Evolutionary conservation across 1,140 invertebrate genomes (phyloP).

Genomic region (Musca vetustissima): DNA sequence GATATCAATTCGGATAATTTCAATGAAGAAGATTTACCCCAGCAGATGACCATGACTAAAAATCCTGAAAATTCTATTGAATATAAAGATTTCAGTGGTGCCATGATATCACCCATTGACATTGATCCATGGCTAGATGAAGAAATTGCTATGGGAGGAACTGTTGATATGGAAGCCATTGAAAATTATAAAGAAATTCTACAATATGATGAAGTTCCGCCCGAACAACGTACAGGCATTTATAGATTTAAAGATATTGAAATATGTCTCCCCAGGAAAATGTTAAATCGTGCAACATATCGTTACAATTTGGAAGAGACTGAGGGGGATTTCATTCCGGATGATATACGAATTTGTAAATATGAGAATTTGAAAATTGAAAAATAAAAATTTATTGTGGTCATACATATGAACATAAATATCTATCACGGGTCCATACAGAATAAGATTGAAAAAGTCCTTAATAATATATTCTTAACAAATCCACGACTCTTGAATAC

Average conservation of each 20-base stretch:
- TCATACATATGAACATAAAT: background rate
- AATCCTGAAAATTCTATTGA: no score
- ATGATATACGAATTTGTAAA: conserved; percentile 28
- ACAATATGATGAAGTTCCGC: conserved; percentile 19
- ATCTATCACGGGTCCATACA: no score
- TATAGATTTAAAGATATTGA: conserved; percentile 28
- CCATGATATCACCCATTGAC: conserved; percentile 12
- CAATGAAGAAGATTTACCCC: no score
- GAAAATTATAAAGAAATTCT: background rate
- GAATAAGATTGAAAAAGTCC: no score
- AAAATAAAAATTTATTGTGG: background rate
- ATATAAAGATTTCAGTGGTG: background rate
- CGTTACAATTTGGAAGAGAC: conserved; percentile 25
- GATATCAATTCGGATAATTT: no score
- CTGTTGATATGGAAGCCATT: conserved; percentile 17
- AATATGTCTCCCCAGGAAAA: conserved; percentile 22
- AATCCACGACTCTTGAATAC: no score
- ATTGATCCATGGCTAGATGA: conserved; percentile 25
- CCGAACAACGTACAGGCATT: conserved; percentile 14
- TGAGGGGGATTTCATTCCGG: conserved; percentile 14
- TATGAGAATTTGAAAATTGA: conserved; percentile 26
- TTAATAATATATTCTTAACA: no score
- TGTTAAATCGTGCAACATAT: conserved; percentile 26
- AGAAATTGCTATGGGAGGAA: conserved; percentile 7
- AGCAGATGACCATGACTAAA: no score